Conservation (phyloP, 2,888 invertebrate genomes). For the Marasmarcha lunaedactyla region DNA sequence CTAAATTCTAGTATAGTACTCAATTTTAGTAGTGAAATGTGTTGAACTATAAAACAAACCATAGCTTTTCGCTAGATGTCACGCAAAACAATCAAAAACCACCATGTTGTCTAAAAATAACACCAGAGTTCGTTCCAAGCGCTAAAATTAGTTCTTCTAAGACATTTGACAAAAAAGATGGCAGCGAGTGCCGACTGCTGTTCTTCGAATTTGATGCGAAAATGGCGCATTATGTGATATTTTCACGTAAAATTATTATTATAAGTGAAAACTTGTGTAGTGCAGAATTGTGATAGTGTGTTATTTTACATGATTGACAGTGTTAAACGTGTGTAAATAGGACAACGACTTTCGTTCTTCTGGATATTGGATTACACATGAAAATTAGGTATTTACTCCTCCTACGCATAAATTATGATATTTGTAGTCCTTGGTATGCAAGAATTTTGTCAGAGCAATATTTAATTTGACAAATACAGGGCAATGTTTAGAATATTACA, state of each 20-base stretch:
- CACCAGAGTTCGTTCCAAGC: conserved; percentile 68
- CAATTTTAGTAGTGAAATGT: no score
- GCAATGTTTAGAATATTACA: conserved; percentile 38
- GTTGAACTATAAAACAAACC: no score
- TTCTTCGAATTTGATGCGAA: conserved; percentile 62
- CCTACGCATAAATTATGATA: conserved; percentile 40
- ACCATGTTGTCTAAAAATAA: conserved; percentile 45
- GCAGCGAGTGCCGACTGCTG: conserved; percentile 65
- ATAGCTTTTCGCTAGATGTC: no score
- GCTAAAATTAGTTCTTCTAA: conserved; percentile 69
- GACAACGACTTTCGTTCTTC: conserved; percentile 60
- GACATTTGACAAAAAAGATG: conserved; percentile 71
- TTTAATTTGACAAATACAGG: background rate
- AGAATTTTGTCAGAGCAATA: background rate
- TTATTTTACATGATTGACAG: conserved; percentile 58
- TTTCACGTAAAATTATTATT: conserved; percentile 58
- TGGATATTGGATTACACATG: conserved; percentile 69
- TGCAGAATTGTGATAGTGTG: conserved; percentile 63
- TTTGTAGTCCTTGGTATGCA: conserved; percentile 12
- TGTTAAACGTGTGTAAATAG: conserved; percentile 58
- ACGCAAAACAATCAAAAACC: no score
- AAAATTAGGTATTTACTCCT: conserved; percentile 62
- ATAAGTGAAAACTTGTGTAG: conserved; percentile 64
- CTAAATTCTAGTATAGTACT: no score
- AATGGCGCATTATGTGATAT: conserved; percentile 68